Evolutionary conservation across 2,888 invertebrate species (phyloP).

Genomic region (Invenusta paracnida): DNA sequence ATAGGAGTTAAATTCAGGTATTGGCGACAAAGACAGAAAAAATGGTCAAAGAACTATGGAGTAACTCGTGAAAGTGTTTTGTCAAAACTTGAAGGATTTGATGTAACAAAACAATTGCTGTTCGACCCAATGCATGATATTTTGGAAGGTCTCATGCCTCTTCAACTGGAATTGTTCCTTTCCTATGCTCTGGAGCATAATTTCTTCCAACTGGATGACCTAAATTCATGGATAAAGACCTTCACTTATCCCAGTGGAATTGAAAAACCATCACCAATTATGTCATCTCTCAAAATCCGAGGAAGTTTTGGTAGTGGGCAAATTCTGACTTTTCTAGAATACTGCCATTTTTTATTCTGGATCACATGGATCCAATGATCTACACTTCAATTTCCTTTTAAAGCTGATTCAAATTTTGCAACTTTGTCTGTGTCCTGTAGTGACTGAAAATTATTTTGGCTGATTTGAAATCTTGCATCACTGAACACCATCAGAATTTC

Average conservation of each 20-base stretch:
- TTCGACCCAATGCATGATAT: slow-evolving; percentile 32
- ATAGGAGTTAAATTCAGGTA: background rate
- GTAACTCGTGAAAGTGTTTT: background rate
- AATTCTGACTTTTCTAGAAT: background rate
- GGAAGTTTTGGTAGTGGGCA: slow-evolving; percentile 24
- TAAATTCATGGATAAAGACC: background rate
- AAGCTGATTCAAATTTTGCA: background rate
- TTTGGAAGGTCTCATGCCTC: background rate
- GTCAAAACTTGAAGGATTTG: background rate
- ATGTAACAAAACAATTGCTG: slow-evolving; percentile 19
- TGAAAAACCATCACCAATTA: background rate
- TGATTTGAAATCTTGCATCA: background rate
- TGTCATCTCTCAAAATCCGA: background rate
- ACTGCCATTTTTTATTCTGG: background rate
- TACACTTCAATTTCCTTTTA: background rate
- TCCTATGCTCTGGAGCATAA: background rate
- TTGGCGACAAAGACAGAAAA: background rate
- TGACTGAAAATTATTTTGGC: background rate
- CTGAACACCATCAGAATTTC: background rate
- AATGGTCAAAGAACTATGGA: slow-evolving; percentile 22
- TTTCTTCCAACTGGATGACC: background rate
- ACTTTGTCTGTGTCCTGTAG: background rate
- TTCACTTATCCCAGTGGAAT: background rate
- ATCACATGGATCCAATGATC: background rate
- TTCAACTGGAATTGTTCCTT: background rate